Base-by-base conservation (phyloP, 2,888 invertebrate genomes). In the Polyploca ridens region DNA sequence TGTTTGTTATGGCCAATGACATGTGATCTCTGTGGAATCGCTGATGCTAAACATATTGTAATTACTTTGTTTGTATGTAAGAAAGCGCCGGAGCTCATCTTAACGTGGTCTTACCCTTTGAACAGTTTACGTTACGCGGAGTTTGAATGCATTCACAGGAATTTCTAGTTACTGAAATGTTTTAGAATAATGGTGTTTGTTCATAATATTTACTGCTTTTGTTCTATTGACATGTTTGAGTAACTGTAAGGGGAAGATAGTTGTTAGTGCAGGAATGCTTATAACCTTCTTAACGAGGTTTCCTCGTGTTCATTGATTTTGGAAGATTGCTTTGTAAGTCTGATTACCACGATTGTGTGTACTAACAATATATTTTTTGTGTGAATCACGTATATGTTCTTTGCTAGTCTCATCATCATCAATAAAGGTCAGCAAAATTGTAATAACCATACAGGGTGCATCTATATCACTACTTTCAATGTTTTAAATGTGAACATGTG, bases 121-220 rank as follows among this genome's bases (percentile, higher is more conserved):
- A 72, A 64, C 46, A 60, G 69, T 70, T 66, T 63, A 70, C 69
- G 66, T 66, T 63, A 70, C 69, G 66, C 67, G 69, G 73, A 74
- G 76, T 73, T 73, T 74, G 68, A 71, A 71, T 74, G 73, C 73
- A 73, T 76, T 80, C 69, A 72, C 64, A 62, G 67, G 67, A 70
- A 71, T 72, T 67, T 70, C 5, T 16, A 49, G n/a, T 46, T 58
- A 63, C n/a, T 38, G 58, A 38, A 60, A 38, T 64, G n/a, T 38
- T 60, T 44, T 63, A 66, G 64, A 64, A 57, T 62, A n/a, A 38
- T 54, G 14, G 13, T 49, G 46, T 54, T 62, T 14, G 46, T 61
- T 33, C 44, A 38, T 60, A 61, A 41, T 19, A 54, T 54, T 54
- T 54, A 19, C 19, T 19, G 10, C 19, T 16, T 54, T 19, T 54